These are phyloP conservation scores for Alligator mississippiensis DNA, from an alignment of 2,113 vertebrate species.

Conservation along the genomic window DNA sequence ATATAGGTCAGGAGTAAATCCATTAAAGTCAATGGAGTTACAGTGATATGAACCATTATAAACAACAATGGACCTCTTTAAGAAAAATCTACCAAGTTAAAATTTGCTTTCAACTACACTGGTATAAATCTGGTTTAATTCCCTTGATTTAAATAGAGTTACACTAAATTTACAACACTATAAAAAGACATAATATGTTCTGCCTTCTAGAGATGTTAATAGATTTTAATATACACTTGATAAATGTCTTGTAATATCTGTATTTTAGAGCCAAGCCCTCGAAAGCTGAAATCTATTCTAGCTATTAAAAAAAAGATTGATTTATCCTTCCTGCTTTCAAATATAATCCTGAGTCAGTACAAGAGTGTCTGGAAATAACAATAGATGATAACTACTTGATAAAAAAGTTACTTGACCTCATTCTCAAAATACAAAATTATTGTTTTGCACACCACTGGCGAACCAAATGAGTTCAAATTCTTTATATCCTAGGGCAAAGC, in stretches of 20 bases:
- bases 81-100: neutral
- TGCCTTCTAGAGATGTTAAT: neutral
- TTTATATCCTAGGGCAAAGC: conserved; percentile 48
- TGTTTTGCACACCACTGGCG: conserved; percentile 54
- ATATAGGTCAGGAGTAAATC: too few species aligned
- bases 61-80: too few species aligned
- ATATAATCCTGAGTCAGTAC: conserved; percentile 4
- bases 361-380: conserved; percentile 22
- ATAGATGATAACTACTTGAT: neutral
- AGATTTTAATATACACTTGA: neutral
- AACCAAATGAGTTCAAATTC: conserved; percentile 58
- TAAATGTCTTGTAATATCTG: neutral
- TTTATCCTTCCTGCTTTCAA: neutral
- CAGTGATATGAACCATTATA: too few species aligned
- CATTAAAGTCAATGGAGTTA: too few species aligned
- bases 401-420: conserved; percentile 20
- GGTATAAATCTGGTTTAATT: neutral
- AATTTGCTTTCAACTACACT: neutral
- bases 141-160: conserved; percentile 2
- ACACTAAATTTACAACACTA: neutral
- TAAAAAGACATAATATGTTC: neutral
- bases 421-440: neutral
- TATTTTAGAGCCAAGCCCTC: neutral
- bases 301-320: neutral
- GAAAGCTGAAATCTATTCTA: neutral